Base-by-base conservation (phyloP, 23 tunicate species). In the Halocynthia roretzi region DNA sequence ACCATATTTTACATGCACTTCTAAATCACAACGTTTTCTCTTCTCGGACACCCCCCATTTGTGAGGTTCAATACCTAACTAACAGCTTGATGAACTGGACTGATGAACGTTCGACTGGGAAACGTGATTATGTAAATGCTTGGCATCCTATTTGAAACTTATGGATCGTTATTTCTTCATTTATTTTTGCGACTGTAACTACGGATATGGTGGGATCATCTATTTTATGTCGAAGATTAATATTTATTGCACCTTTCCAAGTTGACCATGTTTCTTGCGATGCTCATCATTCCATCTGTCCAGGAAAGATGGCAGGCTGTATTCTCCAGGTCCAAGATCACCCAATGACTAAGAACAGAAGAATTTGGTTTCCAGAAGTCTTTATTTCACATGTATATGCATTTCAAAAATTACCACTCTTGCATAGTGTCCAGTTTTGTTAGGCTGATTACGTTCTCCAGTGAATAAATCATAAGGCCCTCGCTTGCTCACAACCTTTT, bases 381-480 rank as follows among this genome's bases (percentile, higher is more conserved):
- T 12, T 68, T 68, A 2, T 60, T 60, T 15, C 64, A 1, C 2
- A 60, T 15, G 4, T 60, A 60, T 17, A 15, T 60, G n/a, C 64
- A 31, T 31, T 15, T 8, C 10, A 8, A 48, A 9, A 23, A 82
- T 68, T 58, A 87, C 94, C 61, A 44, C 61, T 15, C 71, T 78
- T 19, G 87, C 93, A 40, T 70, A 83, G 70, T 92, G 98, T 6
- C 98, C 98, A 23, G 80, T 78, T 75, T 80, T 89, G 44, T 68
- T 78, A 22, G 81, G 50, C 62, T 86, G 77, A 53, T 62, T 71
- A 23, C 98, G 55, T 48, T 92, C 93, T 31, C 85, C 94, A 53
- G 85, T 85, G 60, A 82, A 89, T 31, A 86, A 79, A 80, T 96
- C 99, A 63, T 89, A 96, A 8, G 99, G 99, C 7, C 99, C 99